Percentiles rank a stretch among this genome's conserved stretches.
phyloP scores from a whole-genome alignment of 2,797 vertebrate genomes.

The Sebastes vulpes region DNA sequence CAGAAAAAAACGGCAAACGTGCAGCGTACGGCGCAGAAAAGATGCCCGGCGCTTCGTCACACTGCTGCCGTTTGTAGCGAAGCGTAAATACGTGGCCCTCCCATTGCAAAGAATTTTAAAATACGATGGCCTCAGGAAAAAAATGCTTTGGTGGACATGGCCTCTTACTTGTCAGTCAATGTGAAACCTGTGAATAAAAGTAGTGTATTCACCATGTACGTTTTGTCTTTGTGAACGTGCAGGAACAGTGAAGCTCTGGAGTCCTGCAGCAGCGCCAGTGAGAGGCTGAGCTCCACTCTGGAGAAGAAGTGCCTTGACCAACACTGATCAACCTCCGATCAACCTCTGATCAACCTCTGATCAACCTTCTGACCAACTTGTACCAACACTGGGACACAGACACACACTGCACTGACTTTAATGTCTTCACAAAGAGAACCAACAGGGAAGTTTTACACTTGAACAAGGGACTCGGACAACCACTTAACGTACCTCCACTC shows the following conservation, averaged over 20 bases:
- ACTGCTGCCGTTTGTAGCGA: too few species aligned
- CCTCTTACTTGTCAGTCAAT: background rate
- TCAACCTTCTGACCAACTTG: background rate
- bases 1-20: background rate
- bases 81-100: accelerated
- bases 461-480: constrained; percentile 48
- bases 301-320: constrained; percentile 67
- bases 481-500: constrained; percentile 31
- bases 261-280: constrained; percentile 87
- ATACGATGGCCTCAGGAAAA: too few species aligned
- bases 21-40: accelerated
- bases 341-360: constrained; percentile 5
- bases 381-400: background rate
- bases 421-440: background rate
- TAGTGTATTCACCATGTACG: background rate
- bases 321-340: background rate
- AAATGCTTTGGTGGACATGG: accelerated
- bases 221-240: background rate
- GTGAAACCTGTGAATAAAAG: background rate
- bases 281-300: constrained; percentile 88
- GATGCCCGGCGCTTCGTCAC: accelerated
- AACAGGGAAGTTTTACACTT: constrained; percentile 53
- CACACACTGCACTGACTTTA: constrained; percentile 21
- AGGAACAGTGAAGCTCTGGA: constrained; percentile 90
- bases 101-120: background rate